phyloP scores from a whole-genome alignment of 2,113 vertebrate species.

The Paraplagusia blochii region DNA sequence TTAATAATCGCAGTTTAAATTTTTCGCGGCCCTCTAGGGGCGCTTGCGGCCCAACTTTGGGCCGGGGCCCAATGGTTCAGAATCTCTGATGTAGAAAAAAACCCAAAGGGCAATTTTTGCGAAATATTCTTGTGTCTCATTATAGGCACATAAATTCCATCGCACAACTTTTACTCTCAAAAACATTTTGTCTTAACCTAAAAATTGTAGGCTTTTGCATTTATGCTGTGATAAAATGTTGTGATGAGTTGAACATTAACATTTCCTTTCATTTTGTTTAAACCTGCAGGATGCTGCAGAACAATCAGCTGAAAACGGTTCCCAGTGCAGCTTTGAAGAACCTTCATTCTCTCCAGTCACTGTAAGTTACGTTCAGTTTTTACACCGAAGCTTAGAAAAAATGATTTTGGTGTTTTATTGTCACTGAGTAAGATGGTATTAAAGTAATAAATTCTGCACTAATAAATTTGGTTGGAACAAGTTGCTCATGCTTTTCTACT shows the following conservation, averaged over 20 bases:
- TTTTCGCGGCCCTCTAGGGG: too few relatives aligned
- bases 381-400: neutral
- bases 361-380: slow-evolving; percentile 79
- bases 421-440: neutral
- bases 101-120: too few relatives aligned
- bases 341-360: slow-evolving; percentile 87
- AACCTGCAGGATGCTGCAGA: slow-evolving; percentile 88
- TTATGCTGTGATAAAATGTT: neutral
- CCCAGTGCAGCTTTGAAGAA: slow-evolving; percentile 88
- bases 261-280: slow-evolving; percentile 5
- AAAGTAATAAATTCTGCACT: neutral
- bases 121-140: too few relatives aligned
- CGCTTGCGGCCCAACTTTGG: too few relatives aligned
- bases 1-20: too few relatives aligned
- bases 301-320: slow-evolving; percentile 94
- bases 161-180: too few relatives aligned
- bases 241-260: neutral
- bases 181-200: too few relatives aligned
- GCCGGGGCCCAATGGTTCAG: too few relatives aligned
- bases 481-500: neutral
- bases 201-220: neutral
- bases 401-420: neutral
- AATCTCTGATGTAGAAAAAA: too few relatives aligned
- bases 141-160: too few relatives aligned
- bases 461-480: neutral